These are phyloP conservation scores for Venustaconcha ellipsiformis DNA, from an alignment of 1,140 invertebrate species.

Conservation along the genomic window DNA sequence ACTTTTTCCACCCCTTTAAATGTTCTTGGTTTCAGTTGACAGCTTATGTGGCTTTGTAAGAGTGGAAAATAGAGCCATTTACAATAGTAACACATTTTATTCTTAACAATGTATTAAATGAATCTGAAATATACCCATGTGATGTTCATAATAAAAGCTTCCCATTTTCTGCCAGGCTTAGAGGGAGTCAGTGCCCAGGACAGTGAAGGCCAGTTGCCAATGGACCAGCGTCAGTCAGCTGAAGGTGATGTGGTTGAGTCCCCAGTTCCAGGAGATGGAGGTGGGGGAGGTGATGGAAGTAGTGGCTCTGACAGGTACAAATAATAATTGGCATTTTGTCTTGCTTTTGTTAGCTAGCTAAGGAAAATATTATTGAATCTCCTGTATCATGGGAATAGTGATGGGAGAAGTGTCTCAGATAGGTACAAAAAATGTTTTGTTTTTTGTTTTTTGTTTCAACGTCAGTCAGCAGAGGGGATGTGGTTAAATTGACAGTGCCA, in stretches of 20 bases:
- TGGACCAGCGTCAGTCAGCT: slow-evolving; percentile 49
- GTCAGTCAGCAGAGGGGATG: too few species aligned
- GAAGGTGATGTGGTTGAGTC: slow-evolving; percentile 54
- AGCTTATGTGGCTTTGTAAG: slow-evolving; percentile 16
- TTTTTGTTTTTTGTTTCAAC: too few species aligned
- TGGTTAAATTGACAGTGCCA: too few species aligned
- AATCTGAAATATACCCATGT: not conserved
- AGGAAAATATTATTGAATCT: too few species aligned
- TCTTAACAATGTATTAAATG: not conserved
- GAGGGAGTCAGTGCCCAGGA: slow-evolving; percentile 10
- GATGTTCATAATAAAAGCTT: not conserved
- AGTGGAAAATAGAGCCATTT: slow-evolving; percentile 16
- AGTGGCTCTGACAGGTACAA: slow-evolving; percentile 51
- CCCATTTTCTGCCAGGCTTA: not conserved
- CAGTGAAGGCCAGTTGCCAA: slow-evolving; percentile 23
- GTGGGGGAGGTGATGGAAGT: slow-evolving; percentile 53
- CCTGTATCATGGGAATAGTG: too few species aligned
- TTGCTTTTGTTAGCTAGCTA: too few species aligned
- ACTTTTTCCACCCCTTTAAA: not conserved
- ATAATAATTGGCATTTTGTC: too few species aligned
- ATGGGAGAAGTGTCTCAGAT: too few species aligned
- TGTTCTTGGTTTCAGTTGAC: not conserved
- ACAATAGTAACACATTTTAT: not conserved
- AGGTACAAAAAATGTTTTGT: too few species aligned
- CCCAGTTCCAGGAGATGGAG: slow-evolving; percentile 51